Percentiles rank a stretch among this genome's conserved stretches.
Conservation (phyloP, 2,888 invertebrate species). For the Coecobrya sp. region DNA sequence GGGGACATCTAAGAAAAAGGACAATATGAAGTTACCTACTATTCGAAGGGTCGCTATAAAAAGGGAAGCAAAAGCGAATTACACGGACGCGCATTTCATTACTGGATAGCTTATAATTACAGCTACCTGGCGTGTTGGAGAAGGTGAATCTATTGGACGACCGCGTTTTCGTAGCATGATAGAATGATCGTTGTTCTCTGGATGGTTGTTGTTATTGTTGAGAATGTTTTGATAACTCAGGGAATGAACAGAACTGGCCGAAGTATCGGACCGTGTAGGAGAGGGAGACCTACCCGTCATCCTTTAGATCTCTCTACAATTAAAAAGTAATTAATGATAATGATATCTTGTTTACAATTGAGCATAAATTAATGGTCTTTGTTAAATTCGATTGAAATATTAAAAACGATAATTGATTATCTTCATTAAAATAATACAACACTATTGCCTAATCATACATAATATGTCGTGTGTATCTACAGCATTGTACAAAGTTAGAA, state of each 20-base stretch:
- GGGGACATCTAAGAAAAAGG: constrained; percentile 63
- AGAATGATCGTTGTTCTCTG: constrained; percentile 10
- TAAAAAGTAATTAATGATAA: constrained; percentile 1
- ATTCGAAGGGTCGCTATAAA: neutral
- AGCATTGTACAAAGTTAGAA: too few species aligned
- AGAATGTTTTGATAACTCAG: constrained; percentile 63
- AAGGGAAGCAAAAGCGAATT: neutral
- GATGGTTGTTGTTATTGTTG: constrained; percentile 62
- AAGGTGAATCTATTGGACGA: constrained; percentile 35
- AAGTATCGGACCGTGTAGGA: constrained; percentile 63
- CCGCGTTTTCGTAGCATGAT: constrained; percentile 48
- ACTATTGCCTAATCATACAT: too few species aligned
- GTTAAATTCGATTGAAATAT: too few species aligned
- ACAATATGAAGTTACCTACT: neutral
- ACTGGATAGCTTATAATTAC: neutral
- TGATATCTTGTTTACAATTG: neutral
- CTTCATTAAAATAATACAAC: too few species aligned
- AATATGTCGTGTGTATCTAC: too few species aligned
- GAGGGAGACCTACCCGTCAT: constrained; percentile 65
- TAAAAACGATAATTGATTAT: too few species aligned
- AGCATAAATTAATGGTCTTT: too few species aligned
- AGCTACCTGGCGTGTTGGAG: constrained; percentile 49
- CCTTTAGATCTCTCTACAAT: neutral
- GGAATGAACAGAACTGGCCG: constrained; percentile 51
- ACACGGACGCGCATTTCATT: neutral